Conservation (phyloP, 23 tunicate species). For the Halocynthia roretzi region DNA sequence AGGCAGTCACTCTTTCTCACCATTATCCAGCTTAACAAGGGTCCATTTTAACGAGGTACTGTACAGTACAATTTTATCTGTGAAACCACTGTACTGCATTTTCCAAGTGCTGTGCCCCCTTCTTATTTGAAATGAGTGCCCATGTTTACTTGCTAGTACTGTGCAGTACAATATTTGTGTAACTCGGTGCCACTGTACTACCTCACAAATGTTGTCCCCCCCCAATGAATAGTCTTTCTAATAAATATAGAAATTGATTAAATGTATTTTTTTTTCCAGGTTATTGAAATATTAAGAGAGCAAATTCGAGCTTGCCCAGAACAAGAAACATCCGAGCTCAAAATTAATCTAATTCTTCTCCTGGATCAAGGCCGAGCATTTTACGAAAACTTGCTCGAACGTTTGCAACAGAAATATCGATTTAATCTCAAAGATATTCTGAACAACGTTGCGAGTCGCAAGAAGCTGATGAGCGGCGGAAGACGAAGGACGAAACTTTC, state of each 20-base stretch:
- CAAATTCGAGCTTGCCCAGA: constrained; percentile 32
- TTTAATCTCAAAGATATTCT: constrained; percentile 52
- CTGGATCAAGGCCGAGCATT: constrained; percentile 69
- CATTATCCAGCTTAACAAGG: too few relatives aligned
- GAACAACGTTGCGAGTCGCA: constrained; percentile 16
- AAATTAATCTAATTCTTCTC: constrained; percentile 28
- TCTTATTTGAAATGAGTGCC: too few relatives aligned
- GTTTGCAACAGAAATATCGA: constrained; percentile 44
- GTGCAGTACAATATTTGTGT: too few relatives aligned
- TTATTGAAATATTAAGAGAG: constrained; percentile 40
- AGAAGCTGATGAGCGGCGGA: too few relatives aligned
- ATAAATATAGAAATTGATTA: neutral
- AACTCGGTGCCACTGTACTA: too few relatives aligned
- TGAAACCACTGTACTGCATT: too few relatives aligned
- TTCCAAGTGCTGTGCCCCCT: neutral
- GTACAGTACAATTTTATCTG: too few relatives aligned
- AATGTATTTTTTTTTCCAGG: constrained; percentile 3
- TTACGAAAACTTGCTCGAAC: constrained; percentile 47
- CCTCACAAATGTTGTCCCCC: too few relatives aligned
- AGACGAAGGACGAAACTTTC: constrained; percentile 46
- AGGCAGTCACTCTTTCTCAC: too few relatives aligned
- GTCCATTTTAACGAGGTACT: too few relatives aligned
- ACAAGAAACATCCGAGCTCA: constrained; percentile 50
- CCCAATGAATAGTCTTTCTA: too few relatives aligned
- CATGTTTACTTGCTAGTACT: too few relatives aligned